A percentile compares a stretch with the other conserved stretches of the same genome.
Evolutionary conservation across 2,888 invertebrate species (phyloP).

Genomic region (Atethmia centrago): DNA sequence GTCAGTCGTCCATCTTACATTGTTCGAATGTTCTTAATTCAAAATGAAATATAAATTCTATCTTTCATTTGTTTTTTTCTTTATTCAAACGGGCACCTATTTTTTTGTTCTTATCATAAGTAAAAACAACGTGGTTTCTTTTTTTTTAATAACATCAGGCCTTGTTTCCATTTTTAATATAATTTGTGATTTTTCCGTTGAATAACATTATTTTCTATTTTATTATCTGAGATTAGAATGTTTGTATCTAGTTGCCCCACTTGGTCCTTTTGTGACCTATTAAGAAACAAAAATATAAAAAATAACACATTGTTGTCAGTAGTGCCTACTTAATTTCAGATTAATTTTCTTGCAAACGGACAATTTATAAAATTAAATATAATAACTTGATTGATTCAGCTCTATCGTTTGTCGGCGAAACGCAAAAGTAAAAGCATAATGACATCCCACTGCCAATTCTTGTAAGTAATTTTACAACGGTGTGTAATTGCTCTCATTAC

Average conservation of each 20-base stretch:
- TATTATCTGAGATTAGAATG: background rate
- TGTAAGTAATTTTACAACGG: slow-evolving; percentile 51
- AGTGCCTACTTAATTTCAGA: background rate
- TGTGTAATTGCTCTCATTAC: slow-evolving; percentile 52
- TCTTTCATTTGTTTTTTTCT: slow-evolving; percentile 33
- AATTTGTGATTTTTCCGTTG: background rate
- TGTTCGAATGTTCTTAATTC: slow-evolving; percentile 51
- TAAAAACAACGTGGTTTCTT: background rate
- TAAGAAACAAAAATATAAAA: background rate
- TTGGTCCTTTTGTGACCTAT: background rate
- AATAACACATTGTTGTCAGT: background rate
- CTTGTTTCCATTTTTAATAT: too few species aligned
- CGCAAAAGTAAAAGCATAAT: slow-evolving; percentile 56
- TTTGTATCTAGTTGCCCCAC: background rate
- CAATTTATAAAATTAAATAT: background rate
- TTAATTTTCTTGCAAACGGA: too few species aligned
- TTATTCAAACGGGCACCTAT: slow-evolving; percentile 24
- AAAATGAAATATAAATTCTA: slow-evolving; percentile 38
- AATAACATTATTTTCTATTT: background rate
- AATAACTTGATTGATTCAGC: slow-evolving; percentile 4
- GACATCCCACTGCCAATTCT: slow-evolving; percentile 48
- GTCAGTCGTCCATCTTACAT: slow-evolving; percentile 2
- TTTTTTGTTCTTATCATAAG: background rate
- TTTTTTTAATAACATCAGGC: too few species aligned
- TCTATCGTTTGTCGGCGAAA: slow-evolving; percentile 47